Evolutionary conservation across 1,140 invertebrate species (phyloP).

Genomic region (Leptinotarsa texana): DNA sequence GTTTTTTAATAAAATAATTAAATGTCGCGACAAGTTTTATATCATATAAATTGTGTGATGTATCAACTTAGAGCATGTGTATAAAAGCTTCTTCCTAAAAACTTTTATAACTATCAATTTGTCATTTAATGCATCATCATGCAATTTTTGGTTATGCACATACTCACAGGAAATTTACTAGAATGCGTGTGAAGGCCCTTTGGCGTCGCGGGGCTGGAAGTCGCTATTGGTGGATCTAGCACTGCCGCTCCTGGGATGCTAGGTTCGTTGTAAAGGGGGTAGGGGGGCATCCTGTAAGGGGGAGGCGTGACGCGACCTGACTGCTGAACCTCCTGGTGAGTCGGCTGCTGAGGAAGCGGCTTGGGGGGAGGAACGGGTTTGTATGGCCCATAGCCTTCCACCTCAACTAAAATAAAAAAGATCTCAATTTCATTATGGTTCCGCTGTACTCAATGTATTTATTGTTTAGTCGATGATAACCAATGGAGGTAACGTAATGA

Average conservation of each 20-base stretch:
- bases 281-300: constrained; percentile 60
- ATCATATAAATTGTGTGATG: too few relatives aligned
- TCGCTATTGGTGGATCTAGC: constrained; percentile 57
- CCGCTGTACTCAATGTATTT: too few relatives aligned
- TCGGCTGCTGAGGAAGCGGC: constrained; percentile 59
- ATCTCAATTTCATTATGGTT: neutral
- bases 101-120: too few relatives aligned
- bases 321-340: constrained; percentile 44
- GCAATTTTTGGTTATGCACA: neutral
- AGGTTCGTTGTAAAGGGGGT: constrained; percentile 56
- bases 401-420: constrained; percentile 58
- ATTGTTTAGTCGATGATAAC: too few relatives aligned
- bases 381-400: constrained; percentile 60
- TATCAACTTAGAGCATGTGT: too few relatives aligned
- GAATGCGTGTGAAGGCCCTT: constrained; percentile 73
- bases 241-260: constrained; percentile 55
- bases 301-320: constrained; percentile 52
- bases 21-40: too few relatives aligned
- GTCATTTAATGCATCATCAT: too few relatives aligned
- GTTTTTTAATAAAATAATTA: too few relatives aligned
- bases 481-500: too few relatives aligned
- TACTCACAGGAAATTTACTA: constrained; percentile 76
- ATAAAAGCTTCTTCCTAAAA: too few relatives aligned
- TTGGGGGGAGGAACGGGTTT: constrained; percentile 66
- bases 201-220: constrained; percentile 59